Evolutionary conservation across 2,113 vertebrate species (phyloP), one percentile per base, ranked within the genome.

Genomic region (Spea multiplicata): DNA sequence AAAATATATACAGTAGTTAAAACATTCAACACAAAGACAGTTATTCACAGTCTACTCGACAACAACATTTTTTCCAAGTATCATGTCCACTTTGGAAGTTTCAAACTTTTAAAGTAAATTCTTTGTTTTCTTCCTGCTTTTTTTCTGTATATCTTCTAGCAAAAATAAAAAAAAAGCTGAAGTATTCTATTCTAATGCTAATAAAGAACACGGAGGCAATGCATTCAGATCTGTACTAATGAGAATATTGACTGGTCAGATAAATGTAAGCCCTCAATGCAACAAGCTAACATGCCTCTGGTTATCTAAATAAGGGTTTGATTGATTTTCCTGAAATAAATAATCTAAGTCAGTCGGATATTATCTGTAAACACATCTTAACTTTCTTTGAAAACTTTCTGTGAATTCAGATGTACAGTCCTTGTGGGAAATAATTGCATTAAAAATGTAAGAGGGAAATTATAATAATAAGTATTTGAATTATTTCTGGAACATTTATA

Each of bases 281-380:
- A 83, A 71, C 62, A 76, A 74, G 77, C 80, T 82, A 85, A 83
- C 73, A 88, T 84, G 83, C 86, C 87, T 87, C 84, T 84, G 59
- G 70, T 87, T 88, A 86, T 87, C 83, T 84, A 88, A 90, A 87
- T 89, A 87, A 86, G 69, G 75, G 83, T 64, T 73, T 85, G 75
- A 89, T 84, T 82, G 75, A 87, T 84, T 8, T 14, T 82, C 80
- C 83, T 76, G 81, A 91, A 89, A 88, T 84, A 88, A 88, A 83
- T 87, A 88, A 89, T 85, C 78, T 86, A 79, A 80, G 52, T 76
- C 83, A 85, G 80, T 44, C 77, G 85, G 81, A 85, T 88, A 88
- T 84, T 81, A 88, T 90, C 87, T 87, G 81, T 76, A 89, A 73
- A 47, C 64, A 81, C 77, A 74, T 85, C 79, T 86, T 75, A 87